Conservation (phyloP, 37 sponge, comb jelly and placozoan genomes). For the Tethya wilhelma region DNA sequence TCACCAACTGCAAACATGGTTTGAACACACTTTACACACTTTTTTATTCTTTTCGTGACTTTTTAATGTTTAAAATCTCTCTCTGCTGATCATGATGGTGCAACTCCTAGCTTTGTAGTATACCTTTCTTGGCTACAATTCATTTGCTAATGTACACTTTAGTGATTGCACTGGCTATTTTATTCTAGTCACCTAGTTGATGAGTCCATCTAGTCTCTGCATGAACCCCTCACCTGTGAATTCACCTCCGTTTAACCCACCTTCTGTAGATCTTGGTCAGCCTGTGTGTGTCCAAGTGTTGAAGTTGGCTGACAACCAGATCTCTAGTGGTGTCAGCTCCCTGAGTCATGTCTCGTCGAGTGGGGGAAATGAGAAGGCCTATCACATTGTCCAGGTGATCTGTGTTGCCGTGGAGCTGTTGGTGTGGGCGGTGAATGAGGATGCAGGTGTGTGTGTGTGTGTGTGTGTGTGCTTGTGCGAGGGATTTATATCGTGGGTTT, state of each 20-base stretch:
- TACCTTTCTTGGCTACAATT: too few species aligned
- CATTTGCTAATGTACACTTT: too few species aligned
- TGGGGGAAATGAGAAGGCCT: conserved; percentile 27
- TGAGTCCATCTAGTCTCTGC: too few species aligned
- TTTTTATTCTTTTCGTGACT: too few species aligned
- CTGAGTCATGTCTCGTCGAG: neutral
- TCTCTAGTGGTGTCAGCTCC: conserved; percentile 20
- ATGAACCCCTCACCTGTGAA: too few species aligned
- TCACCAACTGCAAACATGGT: conserved; percentile 5
- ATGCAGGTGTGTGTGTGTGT: neutral
- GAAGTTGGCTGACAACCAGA: conserved; percentile 18
- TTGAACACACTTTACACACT: too few species aligned
- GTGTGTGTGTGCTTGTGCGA: conserved; percentile 1
- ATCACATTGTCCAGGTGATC: conserved; percentile 34
- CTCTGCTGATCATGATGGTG: too few species aligned
- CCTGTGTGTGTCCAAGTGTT: conserved; percentile 5
- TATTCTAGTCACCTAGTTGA: too few species aligned
- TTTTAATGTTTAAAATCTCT: too few species aligned
- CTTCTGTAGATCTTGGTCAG: neutral
- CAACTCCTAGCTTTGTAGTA: too few species aligned
- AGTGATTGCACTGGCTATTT: too few species aligned
- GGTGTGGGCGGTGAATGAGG: conserved; percentile 28
- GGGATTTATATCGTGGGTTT: neutral
- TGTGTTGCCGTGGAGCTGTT: conserved; percentile 39
- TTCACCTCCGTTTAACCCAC: too few species aligned